Evolutionary conservation across 92 coral and sea anemone species (phyloP).

Genomic region (Paragorgia papillata): DNA sequence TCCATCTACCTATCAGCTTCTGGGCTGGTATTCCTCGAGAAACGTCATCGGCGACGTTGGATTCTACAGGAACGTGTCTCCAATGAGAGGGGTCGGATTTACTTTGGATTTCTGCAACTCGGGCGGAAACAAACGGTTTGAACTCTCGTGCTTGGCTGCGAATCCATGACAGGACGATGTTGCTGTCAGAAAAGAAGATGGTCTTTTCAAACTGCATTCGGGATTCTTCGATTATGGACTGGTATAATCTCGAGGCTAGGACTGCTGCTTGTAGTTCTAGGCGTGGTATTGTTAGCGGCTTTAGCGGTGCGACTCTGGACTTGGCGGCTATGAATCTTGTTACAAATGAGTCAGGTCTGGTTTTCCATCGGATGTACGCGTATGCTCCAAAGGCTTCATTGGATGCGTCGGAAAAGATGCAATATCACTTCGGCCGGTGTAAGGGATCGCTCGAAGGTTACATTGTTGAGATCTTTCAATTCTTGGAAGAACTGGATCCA

Average conservation of each 20-base stretch:
- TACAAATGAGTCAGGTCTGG: not conserved
- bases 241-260: not conserved
- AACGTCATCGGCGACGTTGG: conserved; percentile 51
- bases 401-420: conserved; percentile 50
- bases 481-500: conserved; percentile 48
- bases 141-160: conserved; percentile 11
- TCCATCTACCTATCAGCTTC: conserved; percentile 46
- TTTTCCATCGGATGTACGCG: conserved; percentile 34
- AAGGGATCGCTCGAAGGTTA: conserved; percentile 47
- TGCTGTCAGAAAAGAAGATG: conserved; percentile 14
- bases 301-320: conserved; percentile 27
- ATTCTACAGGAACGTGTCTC: not conserved
- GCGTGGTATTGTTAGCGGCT: conserved; percentile 13
- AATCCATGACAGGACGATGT: conserved; percentile 18
- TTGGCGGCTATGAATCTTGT: conserved; percentile 28
- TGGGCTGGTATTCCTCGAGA: conserved; percentile 49
- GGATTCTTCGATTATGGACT: conserved; percentile 10
- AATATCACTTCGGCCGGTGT: conserved; percentile 36
- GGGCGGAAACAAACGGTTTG: conserved; percentile 27
- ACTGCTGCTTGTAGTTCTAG: conserved; percentile 34
- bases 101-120: conserved; percentile 20
- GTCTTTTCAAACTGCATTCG: conserved; percentile 9
- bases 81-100: not conserved
- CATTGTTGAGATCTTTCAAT: conserved; percentile 36
- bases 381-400: conserved; percentile 47